These are phyloP conservation scores for Drosophila differens DNA, from an alignment of 2,888 invertebrate species.

Conservation along the genomic window DNA sequence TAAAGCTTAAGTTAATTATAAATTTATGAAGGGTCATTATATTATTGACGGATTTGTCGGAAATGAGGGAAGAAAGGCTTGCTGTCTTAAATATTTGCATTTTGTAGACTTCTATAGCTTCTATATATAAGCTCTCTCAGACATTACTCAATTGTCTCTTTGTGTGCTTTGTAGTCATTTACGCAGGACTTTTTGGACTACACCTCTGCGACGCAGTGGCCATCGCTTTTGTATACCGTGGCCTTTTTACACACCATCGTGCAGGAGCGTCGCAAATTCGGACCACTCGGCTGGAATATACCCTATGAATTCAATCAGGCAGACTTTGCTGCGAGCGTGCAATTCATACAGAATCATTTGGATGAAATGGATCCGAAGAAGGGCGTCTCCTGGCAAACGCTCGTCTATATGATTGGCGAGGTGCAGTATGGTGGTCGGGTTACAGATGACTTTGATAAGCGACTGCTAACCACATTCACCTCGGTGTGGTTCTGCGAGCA, in stretches of 20 bases:
- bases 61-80: background rate
- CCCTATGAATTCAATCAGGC: constrained; percentile 98
- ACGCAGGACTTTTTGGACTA: constrained; percentile 96
- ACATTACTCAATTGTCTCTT: background rate
- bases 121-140: background rate
- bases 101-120: background rate
- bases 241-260: constrained; percentile 98
- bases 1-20: background rate
- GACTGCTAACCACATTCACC: constrained; percentile 96
- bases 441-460: constrained; percentile 98
- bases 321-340: constrained; percentile 97
- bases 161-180: constrained; percentile 73
- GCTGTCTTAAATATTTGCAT: background rate
- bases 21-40: background rate
- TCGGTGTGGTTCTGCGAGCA: constrained; percentile 98
- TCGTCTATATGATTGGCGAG: constrained; percentile 98
- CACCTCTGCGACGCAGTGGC: constrained; percentile 96
- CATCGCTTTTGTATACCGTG: constrained; percentile 95
- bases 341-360: constrained; percentile 97
- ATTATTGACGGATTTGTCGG: background rate
- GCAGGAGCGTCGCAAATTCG: constrained; percentile 97
- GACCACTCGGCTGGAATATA: constrained; percentile 98
- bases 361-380: constrained; percentile 99
- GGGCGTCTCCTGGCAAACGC: constrained; percentile 98
- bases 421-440: constrained; percentile 95